Base-by-base conservation (phyloP, 2,888 invertebrate species). In the Meteorus colon region DNA sequence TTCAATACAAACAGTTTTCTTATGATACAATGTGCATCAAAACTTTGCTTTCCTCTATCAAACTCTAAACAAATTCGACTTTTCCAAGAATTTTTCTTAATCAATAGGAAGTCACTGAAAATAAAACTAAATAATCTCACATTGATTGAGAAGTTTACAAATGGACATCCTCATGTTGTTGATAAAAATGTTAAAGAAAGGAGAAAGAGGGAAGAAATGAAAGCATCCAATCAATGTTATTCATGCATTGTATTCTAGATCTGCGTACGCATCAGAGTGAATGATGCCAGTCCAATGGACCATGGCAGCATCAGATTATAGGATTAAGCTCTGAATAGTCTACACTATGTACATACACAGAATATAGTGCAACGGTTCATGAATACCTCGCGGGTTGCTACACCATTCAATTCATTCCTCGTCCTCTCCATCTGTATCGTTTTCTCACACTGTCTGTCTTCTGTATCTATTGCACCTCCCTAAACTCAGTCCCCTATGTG, bases 231-330 rank as follows among this genome's bases (percentile, higher is more conserved):
- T 48, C 16, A 48, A n/a, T 48, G 4, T 48, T 48, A 48, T 48
- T 48, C 16, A n/a, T 48, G 48, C n/a, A n/a, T 48, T 48, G 27
- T 27, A 34, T 12, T 48, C n/a, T n/a, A 48, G 8, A 62, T 27
- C 48, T 31, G 55, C 14, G 34, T 24, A 24, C 34, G 62, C 59
- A 66, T 29, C 48, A 74, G 73, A 67, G 75, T 74, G 68, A 71
- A 63, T 75, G 82, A 81, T 75, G 71, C 45, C 79, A 77, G 71
- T 31, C 80, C 84, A 84, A 86, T 84, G 83, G 83, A 83, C 82
- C 82, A 82, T 80, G 81, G 79, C 76, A 76, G 72, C 79, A 41
- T 41, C 41, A 80, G 84, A 84, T 86, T 86, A 87, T 87, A 84
- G 84, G 86, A 86, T 87, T 86, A 87, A 84, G 82, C 84, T 19